Base-by-base conservation (phyloP, 2,888 invertebrate species). In the Philaethria dido region DNA sequence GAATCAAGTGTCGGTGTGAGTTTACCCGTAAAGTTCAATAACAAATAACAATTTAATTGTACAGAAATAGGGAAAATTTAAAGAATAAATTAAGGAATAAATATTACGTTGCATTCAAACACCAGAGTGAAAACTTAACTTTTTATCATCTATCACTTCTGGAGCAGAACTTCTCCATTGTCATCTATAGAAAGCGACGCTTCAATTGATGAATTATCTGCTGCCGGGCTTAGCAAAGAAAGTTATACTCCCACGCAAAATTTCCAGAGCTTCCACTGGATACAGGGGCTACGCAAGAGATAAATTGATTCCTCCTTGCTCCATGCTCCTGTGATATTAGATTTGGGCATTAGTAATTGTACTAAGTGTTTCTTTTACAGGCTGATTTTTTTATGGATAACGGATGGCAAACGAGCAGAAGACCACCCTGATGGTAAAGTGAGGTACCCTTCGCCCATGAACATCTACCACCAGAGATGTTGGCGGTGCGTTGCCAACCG, bases 151-250 rank as follows among this genome's bases (percentile, higher is more conserved):
- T 16, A 94, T 80, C 42, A 93, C 84, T 0, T 87, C 89, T 0
- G 93, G 91, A 0, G 89, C 85, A 0, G 93, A 84, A n/a, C n/a
- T 0, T 89, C 84, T 0, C 89, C 92, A 9, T 91, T 92, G n/a
- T 90, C 87, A 11, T 93, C 93, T 2, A 85, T 77, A 0, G 81
- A 76, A 0, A 81, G 77, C 0, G 78, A 70, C 0, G 84, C 87
- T n/a, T 88, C 86, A 0, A 79, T 84, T 0, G 87, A 84, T 3
- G 86, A 87, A 74, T 90, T 93, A 36, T n/a, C 92, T 93, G 14
- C 91, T 83, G 3, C 94, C 94, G 42, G 94, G n/a, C n/a, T n/a
- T n/a, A n/a, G n/a, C n/a, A 88, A 29, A 89, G 78, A 54, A 92
- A 52, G 54, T 81, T 77, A 68, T 91, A n/a, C 91, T 0, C 88